A percentile compares a stretch with the other conserved stretches of the same genome.
These are phyloP conservation scores for Ciconia maguari DNA, from an alignment of 2,113 vertebrate genomes.

Conservation along the genomic window DNA sequence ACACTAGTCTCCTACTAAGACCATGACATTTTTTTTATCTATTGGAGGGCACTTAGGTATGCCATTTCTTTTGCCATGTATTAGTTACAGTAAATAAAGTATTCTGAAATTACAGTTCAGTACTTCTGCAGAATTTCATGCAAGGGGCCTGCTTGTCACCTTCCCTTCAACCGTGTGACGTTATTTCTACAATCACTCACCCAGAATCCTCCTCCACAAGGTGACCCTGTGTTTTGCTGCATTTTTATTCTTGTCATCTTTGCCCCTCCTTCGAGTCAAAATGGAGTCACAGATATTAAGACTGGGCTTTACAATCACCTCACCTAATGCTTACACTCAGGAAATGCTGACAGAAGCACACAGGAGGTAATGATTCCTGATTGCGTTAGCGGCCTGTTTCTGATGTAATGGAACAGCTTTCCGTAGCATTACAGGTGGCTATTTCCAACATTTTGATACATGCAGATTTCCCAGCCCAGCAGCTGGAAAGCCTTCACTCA, in stretches of 20 bases:
- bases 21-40: neutral
- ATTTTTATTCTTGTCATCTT: neutral
- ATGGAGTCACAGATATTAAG: neutral
- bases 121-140: neutral
- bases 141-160: neutral
- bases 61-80: neutral
- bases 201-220: neutral
- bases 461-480: neutral
- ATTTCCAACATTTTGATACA: neutral
- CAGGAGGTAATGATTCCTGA: accelerated
- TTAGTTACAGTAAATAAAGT: neutral
- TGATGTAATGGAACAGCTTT: neutral
- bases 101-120: neutral
- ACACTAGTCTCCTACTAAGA: neutral
- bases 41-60: neutral
- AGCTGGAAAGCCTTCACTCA: neutral
- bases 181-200: neutral
- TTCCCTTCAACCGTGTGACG: neutral
- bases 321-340: neutral
- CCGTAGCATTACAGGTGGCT: accelerated
- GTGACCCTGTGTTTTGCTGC: neutral
- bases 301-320: neutral
- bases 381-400: accelerated
- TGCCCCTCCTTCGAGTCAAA: neutral
- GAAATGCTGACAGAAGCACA: neutral